Conservation (phyloP, 1,140 invertebrate genomes). For the Scaptomyza montana region DNA sequence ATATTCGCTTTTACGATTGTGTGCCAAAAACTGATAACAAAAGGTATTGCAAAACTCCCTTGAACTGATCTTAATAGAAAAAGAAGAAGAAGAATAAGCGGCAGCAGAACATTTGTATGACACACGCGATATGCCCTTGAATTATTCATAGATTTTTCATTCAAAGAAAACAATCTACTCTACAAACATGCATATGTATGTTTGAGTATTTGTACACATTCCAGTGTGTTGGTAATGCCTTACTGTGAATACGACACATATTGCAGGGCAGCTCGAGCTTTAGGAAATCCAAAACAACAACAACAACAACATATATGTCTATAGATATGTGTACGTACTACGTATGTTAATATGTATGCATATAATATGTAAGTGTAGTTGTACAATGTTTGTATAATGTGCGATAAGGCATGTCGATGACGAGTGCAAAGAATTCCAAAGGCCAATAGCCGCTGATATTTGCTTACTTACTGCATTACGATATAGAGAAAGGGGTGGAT, state of each 20-base stretch:
- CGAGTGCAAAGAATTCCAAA: constrained; percentile 54
- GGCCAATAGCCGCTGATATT: constrained; percentile 74
- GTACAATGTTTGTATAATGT: constrained; percentile 45
- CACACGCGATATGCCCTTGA: constrained; percentile 49
- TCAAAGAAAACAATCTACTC: constrained; percentile 23
- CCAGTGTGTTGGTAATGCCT: not conserved
- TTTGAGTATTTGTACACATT: not conserved
- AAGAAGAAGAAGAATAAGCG: not conserved
- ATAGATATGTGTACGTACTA: not conserved
- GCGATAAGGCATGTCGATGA: constrained; percentile 71
- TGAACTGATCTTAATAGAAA: constrained; percentile 11
- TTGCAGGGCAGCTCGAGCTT: constrained; percentile 21
- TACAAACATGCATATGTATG: not conserved
- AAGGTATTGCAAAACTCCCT: constrained; percentile 24
- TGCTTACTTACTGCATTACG: not conserved
- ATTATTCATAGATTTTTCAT: constrained; percentile 53
- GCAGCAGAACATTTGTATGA: constrained; percentile 4
- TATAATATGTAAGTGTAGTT: constrained; percentile 11
- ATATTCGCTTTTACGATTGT: not conserved
- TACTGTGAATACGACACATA: constrained; percentile 20
- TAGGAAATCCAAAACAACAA: constrained; percentile 27
- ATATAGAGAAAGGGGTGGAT: not conserved
- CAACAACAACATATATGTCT: constrained; percentile 25
- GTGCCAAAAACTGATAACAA: constrained; percentile 22
- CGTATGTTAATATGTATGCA: constrained; percentile 14